Percentiles rank a stretch among this genome's conserved stretches.
Evolutionary conservation across 2,113 vertebrate genomes (phyloP).

Genomic region (Plestiodon gilberti): DNA sequence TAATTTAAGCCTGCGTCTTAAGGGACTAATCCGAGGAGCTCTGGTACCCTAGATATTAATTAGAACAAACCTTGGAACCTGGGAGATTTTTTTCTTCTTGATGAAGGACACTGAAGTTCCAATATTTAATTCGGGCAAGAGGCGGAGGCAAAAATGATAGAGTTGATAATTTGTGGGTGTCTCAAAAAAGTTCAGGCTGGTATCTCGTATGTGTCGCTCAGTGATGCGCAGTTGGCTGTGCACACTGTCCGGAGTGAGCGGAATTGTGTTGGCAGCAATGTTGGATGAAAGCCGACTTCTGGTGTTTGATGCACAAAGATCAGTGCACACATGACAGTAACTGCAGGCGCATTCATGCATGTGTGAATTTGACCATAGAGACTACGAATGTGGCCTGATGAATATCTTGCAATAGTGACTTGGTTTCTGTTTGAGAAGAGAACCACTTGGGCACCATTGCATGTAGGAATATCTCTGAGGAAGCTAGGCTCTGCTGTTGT

Average conservation of each 20-base stretch:
- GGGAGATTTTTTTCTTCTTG: conserved; percentile 10
- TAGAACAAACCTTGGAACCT: conserved; percentile 23
- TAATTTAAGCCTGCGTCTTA: conserved; percentile 16
- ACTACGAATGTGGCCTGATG: background rate
- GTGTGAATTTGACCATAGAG: background rate
- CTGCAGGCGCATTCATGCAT: background rate
- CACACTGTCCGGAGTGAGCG: too few species aligned
- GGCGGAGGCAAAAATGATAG: background rate
- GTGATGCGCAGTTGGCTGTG: background rate
- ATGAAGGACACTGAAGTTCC: conserved; percentile 9
- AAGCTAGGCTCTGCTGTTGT: background rate
- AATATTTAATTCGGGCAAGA: conserved; percentile 13
- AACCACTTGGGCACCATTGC: background rate
- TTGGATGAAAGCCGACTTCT: background rate
- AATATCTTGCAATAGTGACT: background rate
- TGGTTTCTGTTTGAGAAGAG: background rate
- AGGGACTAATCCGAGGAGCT: conserved; percentile 15
- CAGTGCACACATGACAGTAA: background rate
- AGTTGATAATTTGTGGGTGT: background rate
- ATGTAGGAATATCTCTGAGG: background rate
- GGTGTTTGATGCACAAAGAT: background rate
- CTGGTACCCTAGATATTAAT: conserved; percentile 31
- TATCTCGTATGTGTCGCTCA: too few species aligned
- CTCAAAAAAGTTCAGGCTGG: background rate
- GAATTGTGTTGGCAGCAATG: background rate